These are phyloP conservation scores for Heliconius ethilla DNA, from an alignment of 2,888 invertebrate species.

Conservation along the genomic window DNA sequence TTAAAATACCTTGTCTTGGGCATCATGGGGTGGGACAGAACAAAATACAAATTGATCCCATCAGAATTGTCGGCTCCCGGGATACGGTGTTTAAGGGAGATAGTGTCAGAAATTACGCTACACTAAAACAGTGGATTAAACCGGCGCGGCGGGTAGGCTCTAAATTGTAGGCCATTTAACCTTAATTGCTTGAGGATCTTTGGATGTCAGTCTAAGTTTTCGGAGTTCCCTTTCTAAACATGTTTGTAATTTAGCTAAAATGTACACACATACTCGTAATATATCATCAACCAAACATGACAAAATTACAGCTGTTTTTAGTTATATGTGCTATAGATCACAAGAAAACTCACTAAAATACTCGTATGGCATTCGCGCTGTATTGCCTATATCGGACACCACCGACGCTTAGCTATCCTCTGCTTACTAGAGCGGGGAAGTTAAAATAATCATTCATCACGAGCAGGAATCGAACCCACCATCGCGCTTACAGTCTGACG, in stretches of 20 bases:
- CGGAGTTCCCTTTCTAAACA: slow-evolving; percentile 1
- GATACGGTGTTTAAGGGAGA: slow-evolving; percentile 53
- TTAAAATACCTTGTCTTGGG: slow-evolving; percentile 54
- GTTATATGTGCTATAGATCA: no score
- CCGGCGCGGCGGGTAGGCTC: slow-evolving; percentile 32
- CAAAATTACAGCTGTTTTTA: background rate
- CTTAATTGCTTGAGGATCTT: slow-evolving; percentile 30
- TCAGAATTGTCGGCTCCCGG: slow-evolving; percentile 50
- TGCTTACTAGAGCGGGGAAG: background rate
- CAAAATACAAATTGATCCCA: slow-evolving; percentile 72
- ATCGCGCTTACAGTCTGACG: no score
- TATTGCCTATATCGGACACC: no score
- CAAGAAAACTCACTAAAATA: no score
- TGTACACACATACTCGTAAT: background rate
- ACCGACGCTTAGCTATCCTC: no score
- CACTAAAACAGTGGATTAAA: slow-evolving; percentile 40
- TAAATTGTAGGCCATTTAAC: slow-evolving; percentile 38
- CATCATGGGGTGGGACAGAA: slow-evolving; percentile 53
- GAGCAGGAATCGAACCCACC: background rate
- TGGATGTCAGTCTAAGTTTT: slow-evolving; percentile 11
- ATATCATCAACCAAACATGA: background rate
- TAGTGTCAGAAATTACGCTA: slow-evolving; percentile 56
- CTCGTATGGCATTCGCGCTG: no score
- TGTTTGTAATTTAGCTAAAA: background rate
- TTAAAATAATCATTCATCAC: background rate